Evolutionary conservation across 2,797 vertebrate genomes (phyloP), one percentile per base, ranked within the genome.

Genomic region (Poecilia wingei): DNA sequence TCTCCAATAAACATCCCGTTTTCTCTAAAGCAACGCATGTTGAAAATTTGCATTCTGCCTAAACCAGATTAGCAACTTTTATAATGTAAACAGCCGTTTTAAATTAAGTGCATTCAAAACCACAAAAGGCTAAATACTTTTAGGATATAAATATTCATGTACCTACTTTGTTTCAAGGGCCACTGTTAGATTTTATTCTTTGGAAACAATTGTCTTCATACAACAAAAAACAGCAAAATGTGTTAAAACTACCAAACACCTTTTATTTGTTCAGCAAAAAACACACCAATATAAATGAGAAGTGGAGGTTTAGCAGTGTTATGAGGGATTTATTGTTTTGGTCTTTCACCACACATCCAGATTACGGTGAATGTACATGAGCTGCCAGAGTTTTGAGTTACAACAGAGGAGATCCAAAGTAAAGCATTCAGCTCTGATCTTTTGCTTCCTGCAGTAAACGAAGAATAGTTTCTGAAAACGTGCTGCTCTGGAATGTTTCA

Each of bases 401-500:
- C 25, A 16, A 71, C n/a, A 49, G 14, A 71, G 16, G 41, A 51
- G 41, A 46, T 81, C 70, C 9, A 80, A 77, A 79, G 72, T 76
- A 70, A 79, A 80, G 69, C 9, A 1, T 71, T 51, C 41, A 69
- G 28, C 14, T 1, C 3, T 33, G 47, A 47, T 2, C 10, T 72
- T 70, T 47, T 49, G 71, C 53, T 36, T 33, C 55, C n/a, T 39
- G 16, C 28, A 68, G 49, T 33, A 68, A 72, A 33, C 55, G 73
- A 49, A 49, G 10, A 2, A 31, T 72, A 51, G 25, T 79, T 74
- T 81, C 75, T 77, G 43, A 73, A 68, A 78, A 74, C 20, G 25
- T 69, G 64, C 33, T 49, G 66, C 53, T 70, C 55, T 79, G 66
- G 43, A 61, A 81, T 77, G 79, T 79, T 76, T 74, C 14, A 70